Conservation (phyloP, 2,113 vertebrate genomes). For the Microcebus griseorufus region DNA sequence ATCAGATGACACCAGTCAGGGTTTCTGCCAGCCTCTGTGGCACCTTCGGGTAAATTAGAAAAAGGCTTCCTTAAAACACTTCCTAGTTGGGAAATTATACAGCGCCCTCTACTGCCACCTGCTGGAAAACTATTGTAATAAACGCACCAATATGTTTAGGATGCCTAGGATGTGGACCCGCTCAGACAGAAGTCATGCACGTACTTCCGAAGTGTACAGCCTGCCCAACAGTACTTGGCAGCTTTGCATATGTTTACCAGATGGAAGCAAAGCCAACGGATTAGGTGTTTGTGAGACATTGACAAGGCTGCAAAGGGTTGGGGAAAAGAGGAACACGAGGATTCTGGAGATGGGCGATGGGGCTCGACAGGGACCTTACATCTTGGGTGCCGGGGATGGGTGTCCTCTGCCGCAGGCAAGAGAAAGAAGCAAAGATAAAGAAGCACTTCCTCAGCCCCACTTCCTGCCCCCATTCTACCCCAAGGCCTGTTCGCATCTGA, state of each 20-base stretch:
- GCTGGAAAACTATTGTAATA: constrained; percentile 20
- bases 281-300: neutral
- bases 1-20: neutral
- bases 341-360: neutral
- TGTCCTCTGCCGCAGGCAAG: constrained; percentile 55
- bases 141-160: neutral
- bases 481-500: neutral
- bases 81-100: neutral
- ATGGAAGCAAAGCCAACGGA: constrained; percentile 17
- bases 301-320: neutral
- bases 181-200: neutral
- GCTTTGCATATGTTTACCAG: neutral
- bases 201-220: neutral
- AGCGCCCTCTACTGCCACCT: constrained; percentile 60
- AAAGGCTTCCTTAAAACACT: neutral
- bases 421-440: constrained; percentile 19
- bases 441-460: neutral
- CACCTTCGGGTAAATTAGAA: neutral
- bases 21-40: neutral
- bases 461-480: neutral
- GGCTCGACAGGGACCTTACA: constrained; percentile 52
- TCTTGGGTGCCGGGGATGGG: constrained; percentile 25
- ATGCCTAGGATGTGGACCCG: neutral
- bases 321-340: neutral
- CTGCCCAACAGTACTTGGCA: neutral